A percentile compares a stretch with the other conserved stretches of the same genome.
phyloP scores from a whole-genome alignment of 2,888 invertebrate species.

The Odontothrips loti region DNA sequence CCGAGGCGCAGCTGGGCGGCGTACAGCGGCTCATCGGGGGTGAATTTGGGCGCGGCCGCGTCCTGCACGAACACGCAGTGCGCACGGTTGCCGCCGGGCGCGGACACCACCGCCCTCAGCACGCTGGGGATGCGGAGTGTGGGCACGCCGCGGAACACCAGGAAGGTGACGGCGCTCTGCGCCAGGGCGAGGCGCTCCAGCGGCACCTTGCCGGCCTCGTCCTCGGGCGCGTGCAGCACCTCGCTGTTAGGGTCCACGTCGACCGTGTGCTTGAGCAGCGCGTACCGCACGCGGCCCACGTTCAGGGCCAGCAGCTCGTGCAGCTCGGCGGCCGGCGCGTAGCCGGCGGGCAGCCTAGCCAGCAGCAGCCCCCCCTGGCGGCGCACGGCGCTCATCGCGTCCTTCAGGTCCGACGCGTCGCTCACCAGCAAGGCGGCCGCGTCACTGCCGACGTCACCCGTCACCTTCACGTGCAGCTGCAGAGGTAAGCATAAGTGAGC shows the following conservation, averaged over 20 bases:
- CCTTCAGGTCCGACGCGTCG: not conserved
- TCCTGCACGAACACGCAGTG: conserved; percentile 15
- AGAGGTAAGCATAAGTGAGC: not conserved
- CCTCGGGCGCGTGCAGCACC: conserved; percentile 4
- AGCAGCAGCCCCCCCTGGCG: conserved; percentile 3
- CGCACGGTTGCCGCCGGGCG: conserved; percentile 1
- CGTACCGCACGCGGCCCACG: not conserved
- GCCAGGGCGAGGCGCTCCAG: not conserved
- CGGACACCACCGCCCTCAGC: not conserved
- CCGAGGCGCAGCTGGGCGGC: not conserved
- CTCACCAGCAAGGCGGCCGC: not conserved
- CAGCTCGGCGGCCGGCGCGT: not conserved
- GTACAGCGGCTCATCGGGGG: not conserved
- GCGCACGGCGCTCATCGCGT: not conserved
- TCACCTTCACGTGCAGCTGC: not conserved
- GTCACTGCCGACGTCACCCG: not conserved
- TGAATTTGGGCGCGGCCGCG: not conserved
- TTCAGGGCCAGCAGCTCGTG: not conserved
- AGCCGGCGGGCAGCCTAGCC: not conserved
- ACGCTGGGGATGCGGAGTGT: not conserved
- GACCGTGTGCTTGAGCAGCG: not conserved
- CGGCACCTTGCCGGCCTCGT: not conserved
- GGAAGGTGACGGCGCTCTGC: not conserved
- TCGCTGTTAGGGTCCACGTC: not conserved
- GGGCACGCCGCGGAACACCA: conserved; percentile 2